Percentiles rank a stretch among this genome's conserved stretches.
Conservation (phyloP, 1,140 invertebrate genomes). For the Macrosteles quadrilineatus region DNA sequence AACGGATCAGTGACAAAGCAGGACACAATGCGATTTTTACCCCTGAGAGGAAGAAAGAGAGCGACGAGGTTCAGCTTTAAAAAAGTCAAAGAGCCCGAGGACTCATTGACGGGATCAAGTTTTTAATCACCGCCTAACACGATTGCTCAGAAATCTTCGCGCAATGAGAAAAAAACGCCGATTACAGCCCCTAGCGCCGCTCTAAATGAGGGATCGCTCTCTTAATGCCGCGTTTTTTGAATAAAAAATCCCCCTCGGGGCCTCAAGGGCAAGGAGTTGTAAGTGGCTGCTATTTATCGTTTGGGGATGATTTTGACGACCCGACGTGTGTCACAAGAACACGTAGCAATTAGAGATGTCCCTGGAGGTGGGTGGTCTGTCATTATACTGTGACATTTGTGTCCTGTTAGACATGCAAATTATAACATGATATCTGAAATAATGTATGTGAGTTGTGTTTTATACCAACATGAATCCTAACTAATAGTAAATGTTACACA, state of each 20-base stretch:
- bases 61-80: not conserved
- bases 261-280: not conserved
- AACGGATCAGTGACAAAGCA: too few relatives aligned
- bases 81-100: not conserved
- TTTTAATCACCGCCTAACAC: slow-evolving; percentile 13
- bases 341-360: not conserved
- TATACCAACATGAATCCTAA: too few relatives aligned
- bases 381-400: too few relatives aligned
- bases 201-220: slow-evolving; percentile 4
- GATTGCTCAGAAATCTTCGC: slow-evolving; percentile 10
- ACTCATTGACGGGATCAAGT: slow-evolving; percentile 13
- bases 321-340: not conserved
- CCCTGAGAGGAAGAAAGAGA: too few relatives aligned
- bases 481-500: too few relatives aligned
- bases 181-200: not conserved
- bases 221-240: slow-evolving; percentile 8
- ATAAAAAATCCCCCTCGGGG: not conserved
- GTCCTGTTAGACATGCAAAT: too few relatives aligned
- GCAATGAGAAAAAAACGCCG: slow-evolving; percentile 9
- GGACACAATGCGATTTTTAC: slow-evolving; percentile 1
- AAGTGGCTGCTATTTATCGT: slow-evolving; percentile 7
- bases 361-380: too few relatives aligned
- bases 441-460: too few relatives aligned
- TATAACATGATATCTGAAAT: too few relatives aligned
- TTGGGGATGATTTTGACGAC: not conserved